Conservation (phyloP, 2,888 invertebrate genomes). For the Apoda limacodes region DNA sequence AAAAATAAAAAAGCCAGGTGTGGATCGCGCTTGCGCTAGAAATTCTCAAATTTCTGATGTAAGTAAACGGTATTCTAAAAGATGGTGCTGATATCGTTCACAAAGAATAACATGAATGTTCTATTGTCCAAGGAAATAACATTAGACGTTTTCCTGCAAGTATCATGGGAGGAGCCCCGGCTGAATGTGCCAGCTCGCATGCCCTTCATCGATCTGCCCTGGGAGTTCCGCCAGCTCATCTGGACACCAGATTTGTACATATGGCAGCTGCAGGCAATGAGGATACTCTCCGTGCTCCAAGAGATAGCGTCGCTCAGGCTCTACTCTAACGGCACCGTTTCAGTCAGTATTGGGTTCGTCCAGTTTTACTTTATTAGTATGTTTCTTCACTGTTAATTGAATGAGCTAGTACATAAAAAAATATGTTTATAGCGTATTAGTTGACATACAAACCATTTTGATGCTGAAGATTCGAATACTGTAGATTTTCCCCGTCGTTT, state of each 20-base stretch:
- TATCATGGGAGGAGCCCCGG: constrained; percentile 71
- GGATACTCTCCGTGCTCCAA: constrained; percentile 70
- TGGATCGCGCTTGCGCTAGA: too few relatives aligned
- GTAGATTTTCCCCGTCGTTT: too few relatives aligned
- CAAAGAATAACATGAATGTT: too few relatives aligned
- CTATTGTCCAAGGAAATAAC: constrained; percentile 67
- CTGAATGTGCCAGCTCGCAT: constrained; percentile 52
- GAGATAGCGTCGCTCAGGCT: constrained; percentile 73
- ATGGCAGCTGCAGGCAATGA: constrained; percentile 73
- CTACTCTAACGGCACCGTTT: constrained; percentile 72
- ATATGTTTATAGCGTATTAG: too few relatives aligned
- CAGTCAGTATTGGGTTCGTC: constrained; percentile 74
- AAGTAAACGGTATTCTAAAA: too few relatives aligned
- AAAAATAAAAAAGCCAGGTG: neutral
- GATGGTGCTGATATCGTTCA: too few relatives aligned
- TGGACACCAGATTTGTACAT: constrained; percentile 76
- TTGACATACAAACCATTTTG: too few relatives aligned
- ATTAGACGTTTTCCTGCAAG: constrained; percentile 73
- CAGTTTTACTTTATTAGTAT: too few relatives aligned
- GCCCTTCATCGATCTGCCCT: constrained; percentile 70
- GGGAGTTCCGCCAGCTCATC: constrained; percentile 71
- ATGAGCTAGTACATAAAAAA: too few relatives aligned
- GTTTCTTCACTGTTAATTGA: too few relatives aligned
- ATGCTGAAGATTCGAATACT: too few relatives aligned
- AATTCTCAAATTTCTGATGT: too few relatives aligned